A percentile compares a stretch with the other conserved stretches of the same genome.
Evolutionary conservation across 2,113 vertebrate species (phyloP).

Genomic region (Connochaetes taurinus): DNA sequence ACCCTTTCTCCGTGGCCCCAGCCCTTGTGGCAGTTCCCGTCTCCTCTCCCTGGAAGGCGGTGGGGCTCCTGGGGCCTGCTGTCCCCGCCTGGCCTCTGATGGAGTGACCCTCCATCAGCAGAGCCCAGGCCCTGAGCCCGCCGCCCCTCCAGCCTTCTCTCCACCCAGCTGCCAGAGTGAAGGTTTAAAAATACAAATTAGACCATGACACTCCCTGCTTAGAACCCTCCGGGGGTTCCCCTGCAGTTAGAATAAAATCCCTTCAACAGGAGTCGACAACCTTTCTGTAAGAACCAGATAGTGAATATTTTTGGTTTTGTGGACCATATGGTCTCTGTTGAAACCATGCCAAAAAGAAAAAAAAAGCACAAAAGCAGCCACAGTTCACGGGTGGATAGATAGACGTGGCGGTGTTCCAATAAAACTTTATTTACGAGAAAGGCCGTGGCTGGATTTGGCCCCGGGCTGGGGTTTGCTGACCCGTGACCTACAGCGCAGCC

Average conservation of each 20-base stretch:
- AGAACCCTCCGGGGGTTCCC: neutral
- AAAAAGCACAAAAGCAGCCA: neutral
- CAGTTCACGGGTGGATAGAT: neutral
- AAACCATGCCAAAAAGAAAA: neutral
- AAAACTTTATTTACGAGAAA: neutral
- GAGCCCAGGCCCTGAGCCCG: neutral
- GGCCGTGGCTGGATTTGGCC: neutral
- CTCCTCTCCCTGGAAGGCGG: neutral
- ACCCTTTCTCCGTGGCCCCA: neutral
- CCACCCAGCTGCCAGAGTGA: neutral
- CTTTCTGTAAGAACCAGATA: neutral
- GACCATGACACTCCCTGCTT: neutral
- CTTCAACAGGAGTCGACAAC: neutral
- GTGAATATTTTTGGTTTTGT: neutral
- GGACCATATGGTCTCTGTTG: neutral
- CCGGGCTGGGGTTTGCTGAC: neutral
- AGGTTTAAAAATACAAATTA: neutral
- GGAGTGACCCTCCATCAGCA: no score
- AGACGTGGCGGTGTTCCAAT: neutral
- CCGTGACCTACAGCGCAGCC: rapidly evolving
- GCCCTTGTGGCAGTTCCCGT: neutral
- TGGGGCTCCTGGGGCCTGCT: rapidly evolving
- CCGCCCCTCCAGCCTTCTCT: neutral
- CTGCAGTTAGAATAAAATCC: neutral
- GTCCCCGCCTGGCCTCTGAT: neutral